These are phyloP conservation scores for Autographa gamma DNA, from an alignment of 2,888 invertebrate species.

Conservation along the genomic window DNA sequence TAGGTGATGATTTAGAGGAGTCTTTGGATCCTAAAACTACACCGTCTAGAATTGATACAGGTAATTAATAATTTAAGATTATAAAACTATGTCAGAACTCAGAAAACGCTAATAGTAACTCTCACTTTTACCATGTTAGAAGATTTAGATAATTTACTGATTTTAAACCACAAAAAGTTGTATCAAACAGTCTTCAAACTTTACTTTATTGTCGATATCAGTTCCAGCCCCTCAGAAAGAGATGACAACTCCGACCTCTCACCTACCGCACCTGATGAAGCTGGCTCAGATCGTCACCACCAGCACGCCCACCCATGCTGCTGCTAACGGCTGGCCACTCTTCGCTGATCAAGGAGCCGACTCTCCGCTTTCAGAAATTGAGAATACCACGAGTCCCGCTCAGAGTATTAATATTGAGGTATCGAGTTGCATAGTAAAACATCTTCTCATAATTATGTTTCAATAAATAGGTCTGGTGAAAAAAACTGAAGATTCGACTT, in stretches of 20 bases:
- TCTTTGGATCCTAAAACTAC: slow-evolving; percentile 68
- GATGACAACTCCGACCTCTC: slow-evolving; percentile 82
- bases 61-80: too few species aligned
- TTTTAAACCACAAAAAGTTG: too few species aligned
- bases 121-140: too few species aligned
- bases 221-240: slow-evolving; percentile 70
- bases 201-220: slow-evolving; percentile 25
- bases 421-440: slow-evolving; percentile 6
- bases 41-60: slow-evolving; percentile 68
- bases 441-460: not conserved
- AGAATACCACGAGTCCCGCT: slow-evolving; percentile 78
- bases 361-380: slow-evolving; percentile 85
- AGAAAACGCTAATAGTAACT: too few species aligned
- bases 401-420: slow-evolving; percentile 78
- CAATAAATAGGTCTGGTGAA: too few species aligned
- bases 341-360: slow-evolving; percentile 80
- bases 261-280: slow-evolving; percentile 73
- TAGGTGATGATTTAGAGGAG: slow-evolving; percentile 62
- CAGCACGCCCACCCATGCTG: slow-evolving; percentile 82
- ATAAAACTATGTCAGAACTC: too few species aligned
- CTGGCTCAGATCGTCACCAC: slow-evolving; percentile 78
- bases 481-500: too few species aligned
- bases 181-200: too few species aligned
- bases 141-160: too few species aligned
- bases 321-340: slow-evolving; percentile 74